Percentiles rank a stretch among this genome's conserved stretches.
Conservation (phyloP, 2,113 vertebrate genomes). For the Dryoscopus gambensis region DNA sequence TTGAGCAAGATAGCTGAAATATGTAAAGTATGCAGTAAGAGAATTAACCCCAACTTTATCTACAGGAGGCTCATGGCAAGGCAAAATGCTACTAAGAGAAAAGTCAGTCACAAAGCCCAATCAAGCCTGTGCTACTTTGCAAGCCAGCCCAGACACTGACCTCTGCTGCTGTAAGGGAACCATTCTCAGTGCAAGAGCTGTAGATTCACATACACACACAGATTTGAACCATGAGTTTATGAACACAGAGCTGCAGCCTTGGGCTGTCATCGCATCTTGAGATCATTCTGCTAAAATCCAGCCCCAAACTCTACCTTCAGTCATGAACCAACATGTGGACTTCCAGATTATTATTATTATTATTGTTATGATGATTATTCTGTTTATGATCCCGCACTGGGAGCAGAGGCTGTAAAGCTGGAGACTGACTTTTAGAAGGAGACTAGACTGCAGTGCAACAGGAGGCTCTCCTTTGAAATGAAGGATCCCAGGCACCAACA, state of each 20-base stretch:
- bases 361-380: not conserved
- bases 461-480: not conserved
- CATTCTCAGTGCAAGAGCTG: not conserved
- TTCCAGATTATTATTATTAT: not conserved
- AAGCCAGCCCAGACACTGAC: not conserved
- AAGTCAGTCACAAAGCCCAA: not conserved
- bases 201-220: not conserved
- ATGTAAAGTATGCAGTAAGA: not conserved
- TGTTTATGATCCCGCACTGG: not conserved
- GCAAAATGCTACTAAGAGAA: not conserved
- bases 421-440: not conserved
- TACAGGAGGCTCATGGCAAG: not conserved
- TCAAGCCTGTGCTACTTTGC: not conserved
- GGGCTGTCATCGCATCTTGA: not conserved
- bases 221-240: not conserved
- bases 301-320: not conserved
- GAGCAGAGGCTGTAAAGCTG: not conserved
- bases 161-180: not conserved
- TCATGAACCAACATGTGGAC: not conserved
- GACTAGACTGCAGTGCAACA: not conserved
- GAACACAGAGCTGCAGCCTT: not conserved
- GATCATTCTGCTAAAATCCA: not conserved
- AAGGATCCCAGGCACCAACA: not conserved
- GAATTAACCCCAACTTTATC: not conserved
- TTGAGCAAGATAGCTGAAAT: not conserved